phyloP scores from a whole-genome alignment of 2,888 invertebrate species.

The Anticlea derivata region DNA sequence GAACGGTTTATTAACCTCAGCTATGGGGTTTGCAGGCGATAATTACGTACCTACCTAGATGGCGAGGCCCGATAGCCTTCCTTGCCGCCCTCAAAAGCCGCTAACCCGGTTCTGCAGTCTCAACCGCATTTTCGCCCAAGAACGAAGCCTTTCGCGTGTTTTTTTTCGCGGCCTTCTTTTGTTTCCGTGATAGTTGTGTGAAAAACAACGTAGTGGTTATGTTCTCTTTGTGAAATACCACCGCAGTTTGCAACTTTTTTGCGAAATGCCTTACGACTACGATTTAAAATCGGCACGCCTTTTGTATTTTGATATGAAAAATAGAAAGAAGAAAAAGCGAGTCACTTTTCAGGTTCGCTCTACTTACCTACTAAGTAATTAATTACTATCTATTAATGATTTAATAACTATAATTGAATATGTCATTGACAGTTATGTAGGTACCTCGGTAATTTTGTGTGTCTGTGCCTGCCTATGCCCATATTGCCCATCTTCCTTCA shows the following conservation, averaged over 20 bases:
- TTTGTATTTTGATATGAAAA: conserved; percentile 69
- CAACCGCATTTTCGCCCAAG: conserved; percentile 60
- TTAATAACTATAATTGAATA: too few relatives aligned
- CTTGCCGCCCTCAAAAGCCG: conserved; percentile 50
- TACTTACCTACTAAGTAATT: too few relatives aligned
- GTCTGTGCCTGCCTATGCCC: too few relatives aligned
- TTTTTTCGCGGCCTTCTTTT: conserved; percentile 45
- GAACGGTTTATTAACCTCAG: conserved; percentile 58
- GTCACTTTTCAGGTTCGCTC: conserved; percentile 76
- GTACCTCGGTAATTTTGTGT: too few relatives aligned
- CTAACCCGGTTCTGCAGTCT: conserved; percentile 53
- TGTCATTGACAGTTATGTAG: too few relatives aligned
- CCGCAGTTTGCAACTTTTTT: conserved; percentile 38
- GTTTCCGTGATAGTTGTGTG: conserved; percentile 44
- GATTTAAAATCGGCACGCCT: conserved; percentile 63
- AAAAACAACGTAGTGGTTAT: too few relatives aligned
- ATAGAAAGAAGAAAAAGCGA: conserved; percentile 66
- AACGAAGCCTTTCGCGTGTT: conserved; percentile 47
- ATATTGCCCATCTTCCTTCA: too few relatives aligned
- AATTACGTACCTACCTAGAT: conserved; percentile 61
- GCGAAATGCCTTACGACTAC: conserved; percentile 67
- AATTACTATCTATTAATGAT: too few relatives aligned
- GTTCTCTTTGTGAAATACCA: conserved; percentile 40
- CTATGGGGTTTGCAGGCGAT: conserved; percentile 44
- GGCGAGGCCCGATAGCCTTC: conserved; percentile 64